These are phyloP conservation scores for Silurus lanzhouensis DNA, from an alignment of 2,797 vertebrate species.

Conservation along the genomic window DNA sequence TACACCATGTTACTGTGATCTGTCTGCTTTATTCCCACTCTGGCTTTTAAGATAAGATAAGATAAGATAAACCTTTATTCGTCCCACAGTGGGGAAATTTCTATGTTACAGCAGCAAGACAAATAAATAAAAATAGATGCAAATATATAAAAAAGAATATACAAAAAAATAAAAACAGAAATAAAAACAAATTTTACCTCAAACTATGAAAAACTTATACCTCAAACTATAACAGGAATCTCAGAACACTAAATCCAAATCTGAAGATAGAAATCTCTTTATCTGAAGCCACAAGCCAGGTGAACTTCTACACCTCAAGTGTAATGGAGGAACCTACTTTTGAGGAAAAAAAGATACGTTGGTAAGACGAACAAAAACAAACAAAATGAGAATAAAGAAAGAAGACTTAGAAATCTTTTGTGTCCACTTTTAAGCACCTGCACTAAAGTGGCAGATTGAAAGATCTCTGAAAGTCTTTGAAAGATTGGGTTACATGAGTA, in stretches of 20 bases:
- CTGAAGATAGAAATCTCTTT: neutral
- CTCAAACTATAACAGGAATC: neutral
- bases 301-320: neutral
- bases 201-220: neutral
- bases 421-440: neutral
- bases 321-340: neutral
- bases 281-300: neutral
- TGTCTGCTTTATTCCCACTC: neutral
- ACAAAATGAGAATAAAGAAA: neutral
- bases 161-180: no score
- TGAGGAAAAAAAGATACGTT: neutral
- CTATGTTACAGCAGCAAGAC: no score
- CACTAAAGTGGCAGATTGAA: constrained; percentile 15
- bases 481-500: neutral
- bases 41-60: no score
- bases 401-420: neutral
- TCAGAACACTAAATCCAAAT: no score
- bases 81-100: no score
- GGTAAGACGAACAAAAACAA: no score
- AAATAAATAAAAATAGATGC: no score
- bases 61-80: no score
- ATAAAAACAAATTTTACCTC: no score
- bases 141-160: no score
- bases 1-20: neutral
- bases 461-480: neutral